phyloP scores from a whole-genome alignment of 2,113 vertebrate species.

The Scomber colias region DNA sequence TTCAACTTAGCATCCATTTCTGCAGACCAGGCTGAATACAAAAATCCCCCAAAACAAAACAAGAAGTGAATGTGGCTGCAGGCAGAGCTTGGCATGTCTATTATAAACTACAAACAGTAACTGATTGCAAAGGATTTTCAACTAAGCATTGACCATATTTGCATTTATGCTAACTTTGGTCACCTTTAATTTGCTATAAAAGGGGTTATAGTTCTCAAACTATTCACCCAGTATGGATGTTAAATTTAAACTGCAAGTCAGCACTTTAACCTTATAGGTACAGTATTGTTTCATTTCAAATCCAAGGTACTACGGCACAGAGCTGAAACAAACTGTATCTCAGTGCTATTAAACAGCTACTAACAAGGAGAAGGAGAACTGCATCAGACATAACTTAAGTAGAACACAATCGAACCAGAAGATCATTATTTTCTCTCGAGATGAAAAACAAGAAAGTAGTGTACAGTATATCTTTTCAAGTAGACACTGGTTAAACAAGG shows the following conservation, averaged over 20 bases:
- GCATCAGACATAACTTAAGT: constrained; percentile 34
- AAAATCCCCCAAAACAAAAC: constrained; percentile 3
- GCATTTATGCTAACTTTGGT: constrained; percentile 1
- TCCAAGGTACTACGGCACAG: not conserved
- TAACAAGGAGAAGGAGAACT: constrained; percentile 49
- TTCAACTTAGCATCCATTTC: constrained; percentile 9
- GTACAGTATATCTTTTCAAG: constrained; percentile 47
- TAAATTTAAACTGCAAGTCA: not conserved
- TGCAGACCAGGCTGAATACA: constrained; percentile 15
- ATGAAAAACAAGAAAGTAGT: constrained; percentile 35
- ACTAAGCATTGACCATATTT: not conserved
- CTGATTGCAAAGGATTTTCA: not conserved
- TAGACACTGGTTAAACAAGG: constrained; percentile 66
- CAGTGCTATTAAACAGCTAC: constrained; percentile 17
- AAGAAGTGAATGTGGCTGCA: not conserved
- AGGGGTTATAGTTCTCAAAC: not conserved
- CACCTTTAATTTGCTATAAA: not conserved
- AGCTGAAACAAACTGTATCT: not conserved
- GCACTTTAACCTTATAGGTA: not conserved
- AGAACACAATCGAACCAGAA: constrained; percentile 37
- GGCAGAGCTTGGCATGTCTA: not conserved
- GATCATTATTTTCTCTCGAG: constrained; percentile 63
- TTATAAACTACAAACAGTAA: constrained; percentile 18
- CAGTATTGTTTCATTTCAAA: not conserved
- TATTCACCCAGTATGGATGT: not conserved